Evolutionary conservation across 1,140 invertebrate species (phyloP).

Genomic region (Myzus persicae): DNA sequence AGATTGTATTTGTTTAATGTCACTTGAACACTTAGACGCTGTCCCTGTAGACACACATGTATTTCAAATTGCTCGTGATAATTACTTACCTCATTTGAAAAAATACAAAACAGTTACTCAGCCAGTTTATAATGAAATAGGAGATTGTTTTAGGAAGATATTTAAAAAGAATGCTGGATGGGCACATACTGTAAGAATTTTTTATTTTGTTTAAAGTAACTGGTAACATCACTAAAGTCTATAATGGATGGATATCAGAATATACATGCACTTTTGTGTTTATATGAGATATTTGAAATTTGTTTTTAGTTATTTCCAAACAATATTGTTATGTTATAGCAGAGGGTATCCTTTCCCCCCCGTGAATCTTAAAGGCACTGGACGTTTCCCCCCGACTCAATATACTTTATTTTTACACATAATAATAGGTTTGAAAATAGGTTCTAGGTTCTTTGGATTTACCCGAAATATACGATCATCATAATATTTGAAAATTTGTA

Average conservation of each 20-base stretch:
- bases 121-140: constrained; percentile 86
- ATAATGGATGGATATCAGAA: too few relatives aligned
- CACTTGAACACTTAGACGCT: constrained; percentile 84
- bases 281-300: neutral
- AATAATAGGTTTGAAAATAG: too few relatives aligned
- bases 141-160: constrained; percentile 78
- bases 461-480: too few relatives aligned
- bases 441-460: too few relatives aligned
- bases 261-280: too few relatives aligned
- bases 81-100: constrained; percentile 83
- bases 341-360: too few relatives aligned
- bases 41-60: constrained; percentile 98
- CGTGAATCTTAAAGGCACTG: too few relatives aligned
- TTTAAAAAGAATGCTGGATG: constrained; percentile 92
- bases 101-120: constrained; percentile 83
- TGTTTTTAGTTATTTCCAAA: neutral
- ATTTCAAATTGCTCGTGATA: constrained; percentile 84
- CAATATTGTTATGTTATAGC: neutral
- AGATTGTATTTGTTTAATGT: constrained; percentile 99
- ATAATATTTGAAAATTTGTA: too few relatives aligned
- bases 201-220: constrained; percentile 33
- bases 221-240: neutral
- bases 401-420: too few relatives aligned
- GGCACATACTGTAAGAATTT: constrained; percentile 84
- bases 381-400: too few relatives aligned